These are phyloP conservation scores for Aspidiotus destructor DNA, from an alignment of 2,888 invertebrate species.

Conservation along the genomic window DNA sequence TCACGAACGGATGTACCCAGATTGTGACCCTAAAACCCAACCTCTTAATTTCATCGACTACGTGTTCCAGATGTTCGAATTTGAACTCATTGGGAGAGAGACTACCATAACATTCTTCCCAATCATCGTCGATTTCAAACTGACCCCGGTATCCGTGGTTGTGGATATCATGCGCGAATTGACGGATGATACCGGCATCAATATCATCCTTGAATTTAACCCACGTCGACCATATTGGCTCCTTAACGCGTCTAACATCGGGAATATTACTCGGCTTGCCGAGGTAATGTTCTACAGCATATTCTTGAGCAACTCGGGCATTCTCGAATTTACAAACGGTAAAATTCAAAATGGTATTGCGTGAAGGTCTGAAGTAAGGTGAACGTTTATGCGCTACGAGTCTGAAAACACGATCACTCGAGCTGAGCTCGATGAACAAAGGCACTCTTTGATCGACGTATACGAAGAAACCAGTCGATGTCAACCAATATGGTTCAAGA, in stretches of 20 bases:
- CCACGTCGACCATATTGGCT: conserved; percentile 87
- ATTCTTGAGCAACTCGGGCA: conserved; percentile 54
- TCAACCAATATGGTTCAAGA: conserved; percentile 62
- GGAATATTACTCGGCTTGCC: conserved; percentile 54
- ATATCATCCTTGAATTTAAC: conserved; percentile 62
- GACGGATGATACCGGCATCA: conserved; percentile 51
- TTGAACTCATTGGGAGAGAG: conserved; percentile 53
- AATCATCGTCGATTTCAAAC: conserved; percentile 77
- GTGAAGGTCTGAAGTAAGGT: conserved; percentile 41
- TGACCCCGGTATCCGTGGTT: conserved; percentile 53
- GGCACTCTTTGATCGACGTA: conserved; percentile 55
- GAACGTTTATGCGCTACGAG: not conserved
- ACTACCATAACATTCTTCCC: conserved; percentile 80
- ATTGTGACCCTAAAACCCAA: conserved; percentile 65
- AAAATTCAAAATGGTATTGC: conserved; percentile 46
- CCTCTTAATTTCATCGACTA: conserved; percentile 49
- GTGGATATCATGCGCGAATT: conserved; percentile 59
- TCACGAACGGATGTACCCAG: conserved; percentile 83
- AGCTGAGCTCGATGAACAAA: conserved; percentile 49
- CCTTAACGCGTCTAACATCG: conserved; percentile 57
- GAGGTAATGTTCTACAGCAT: conserved; percentile 53
- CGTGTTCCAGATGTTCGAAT: conserved; percentile 56
- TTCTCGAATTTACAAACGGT: conserved; percentile 53
- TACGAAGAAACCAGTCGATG: conserved; percentile 59
- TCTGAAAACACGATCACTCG: conserved; percentile 40